These are phyloP conservation scores for Neoseiulus cucumeris DNA, from an alignment of 1,140 invertebrate genomes.

Conservation along the genomic window DNA sequence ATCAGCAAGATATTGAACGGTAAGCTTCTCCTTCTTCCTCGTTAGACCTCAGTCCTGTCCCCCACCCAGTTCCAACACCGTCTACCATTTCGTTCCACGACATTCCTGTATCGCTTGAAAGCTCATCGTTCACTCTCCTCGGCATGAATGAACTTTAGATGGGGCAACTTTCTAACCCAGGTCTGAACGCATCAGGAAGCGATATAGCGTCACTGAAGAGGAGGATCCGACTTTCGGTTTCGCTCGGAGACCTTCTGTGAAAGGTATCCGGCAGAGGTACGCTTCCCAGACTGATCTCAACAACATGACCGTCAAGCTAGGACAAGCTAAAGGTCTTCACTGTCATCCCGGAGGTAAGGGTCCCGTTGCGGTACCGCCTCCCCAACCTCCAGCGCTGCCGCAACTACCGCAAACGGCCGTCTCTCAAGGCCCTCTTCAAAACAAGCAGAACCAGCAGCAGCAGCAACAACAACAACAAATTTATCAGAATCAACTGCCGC, in stretches of 20 bases:
- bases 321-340: neutral
- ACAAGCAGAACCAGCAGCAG: neutral
- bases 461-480: neutral
- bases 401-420: neutral
- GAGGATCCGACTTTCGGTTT: slow-evolving; percentile 2
- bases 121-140: too few relatives aligned
- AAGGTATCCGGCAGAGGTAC: slow-evolving; percentile 1
- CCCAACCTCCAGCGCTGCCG: neutral
- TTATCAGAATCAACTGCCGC: slow-evolving; percentile 1
- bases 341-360: neutral
- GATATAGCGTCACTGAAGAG: slow-evolving; percentile 4
- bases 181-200: neutral
- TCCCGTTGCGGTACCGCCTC: neutral
- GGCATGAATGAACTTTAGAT: too few relatives aligned
- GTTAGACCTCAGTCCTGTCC: too few relatives aligned
- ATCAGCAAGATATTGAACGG: too few relatives aligned
- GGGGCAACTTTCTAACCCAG: neutral
- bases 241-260: neutral
- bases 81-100: too few relatives aligned
- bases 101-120: too few relatives aligned
- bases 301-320: neutral
- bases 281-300: neutral
- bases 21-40: too few relatives aligned
- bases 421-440: neutral
- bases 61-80: too few relatives aligned